Conservation (phyloP, 1,140 invertebrate genomes). For the Agrypnia vestita region DNA sequence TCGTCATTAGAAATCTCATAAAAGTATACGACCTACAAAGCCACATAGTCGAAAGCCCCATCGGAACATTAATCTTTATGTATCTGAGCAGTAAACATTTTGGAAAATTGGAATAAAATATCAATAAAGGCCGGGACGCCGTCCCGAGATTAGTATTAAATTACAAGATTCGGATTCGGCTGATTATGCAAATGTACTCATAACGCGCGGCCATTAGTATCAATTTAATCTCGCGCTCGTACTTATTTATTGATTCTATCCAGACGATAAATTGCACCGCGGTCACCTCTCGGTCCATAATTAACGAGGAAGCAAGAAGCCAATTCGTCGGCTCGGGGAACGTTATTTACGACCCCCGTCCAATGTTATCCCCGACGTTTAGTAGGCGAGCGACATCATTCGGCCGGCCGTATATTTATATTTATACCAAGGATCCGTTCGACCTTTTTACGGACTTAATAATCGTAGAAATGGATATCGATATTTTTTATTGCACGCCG, state of each 20-base stretch:
- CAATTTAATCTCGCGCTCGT: conserved; percentile 42
- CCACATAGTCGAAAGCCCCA: conserved; percentile 30
- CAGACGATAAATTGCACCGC: conserved; percentile 50
- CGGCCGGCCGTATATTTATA: conserved; percentile 31
- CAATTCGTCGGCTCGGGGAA: conserved; percentile 43
- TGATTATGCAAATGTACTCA: conserved; percentile 50
- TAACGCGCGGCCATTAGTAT: conserved; percentile 46
- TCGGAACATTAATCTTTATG: conserved; percentile 42
- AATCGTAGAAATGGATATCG: conserved; percentile 43
- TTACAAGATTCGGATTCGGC: neutral
- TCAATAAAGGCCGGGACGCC: conserved; percentile 31
- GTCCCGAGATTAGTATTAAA: conserved; percentile 9
- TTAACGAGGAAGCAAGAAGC: conserved; percentile 55
- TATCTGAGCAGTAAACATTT: conserved; percentile 33
- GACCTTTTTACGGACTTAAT: conserved; percentile 32
- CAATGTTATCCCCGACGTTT: conserved; percentile 41
- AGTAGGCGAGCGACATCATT: conserved; percentile 46
- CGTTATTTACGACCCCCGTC: conserved; percentile 53
- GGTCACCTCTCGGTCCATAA: conserved; percentile 52
- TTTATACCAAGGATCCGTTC: conserved; percentile 37
- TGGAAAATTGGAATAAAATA: conserved; percentile 46
- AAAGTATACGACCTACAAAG: conserved; percentile 35
- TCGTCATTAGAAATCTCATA: conserved; percentile 40
- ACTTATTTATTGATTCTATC: conserved; percentile 53
- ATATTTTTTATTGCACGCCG: conserved; percentile 29